Evolutionary conservation across 1,140 invertebrate genomes (phyloP), one percentile per base, ranked within the genome.

Genomic region (Leptinotarsa lineolata): DNA sequence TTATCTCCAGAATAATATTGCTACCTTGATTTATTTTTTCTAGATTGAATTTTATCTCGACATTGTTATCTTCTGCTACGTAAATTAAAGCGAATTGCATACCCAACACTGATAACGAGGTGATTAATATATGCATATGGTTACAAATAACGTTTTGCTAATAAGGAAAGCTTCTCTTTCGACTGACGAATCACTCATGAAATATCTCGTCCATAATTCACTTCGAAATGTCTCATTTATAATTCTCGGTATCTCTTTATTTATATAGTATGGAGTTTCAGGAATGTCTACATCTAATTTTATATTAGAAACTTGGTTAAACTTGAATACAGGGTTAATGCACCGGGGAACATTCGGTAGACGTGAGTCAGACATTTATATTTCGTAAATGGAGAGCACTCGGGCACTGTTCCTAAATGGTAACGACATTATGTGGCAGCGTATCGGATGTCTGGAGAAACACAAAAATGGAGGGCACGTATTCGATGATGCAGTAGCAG

Each of bases 241-340:
- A 13, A 54, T 54, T n/a, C 48, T 54, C 48, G 48, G 16, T 13
- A 16, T 54, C 4, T 15, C 48, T 54, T 54, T 54, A 54, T 54
- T 54, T 54, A 54, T 16, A 54, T 16, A 16, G n/a, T 54, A 54
- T 54, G 16, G 48, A 54, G 15, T 54, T 54, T 54, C 48, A 54
- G 16, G 48, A 54, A 54, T 54, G 48, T 54, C 48, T 54, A 54
- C n/a, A 54, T 54, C 48, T 54, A 54, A 54, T 54, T 54, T 54
- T 54, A 54, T 65, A 65, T 30, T 65, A 65, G 22, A 65, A 65
- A 65, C 63, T 65, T 18, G 63, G 63, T 65, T n/a, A 39, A 39
- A 65, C 21, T 54, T 22, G 63, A 65, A 65, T 65, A 24, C 63
- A 65, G 63, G 63, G 63, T 65, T 65, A 65, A 65, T 65, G 63